phyloP scores from a whole-genome alignment of 2,888 invertebrate genomes.

The Polyploca ridens region DNA sequence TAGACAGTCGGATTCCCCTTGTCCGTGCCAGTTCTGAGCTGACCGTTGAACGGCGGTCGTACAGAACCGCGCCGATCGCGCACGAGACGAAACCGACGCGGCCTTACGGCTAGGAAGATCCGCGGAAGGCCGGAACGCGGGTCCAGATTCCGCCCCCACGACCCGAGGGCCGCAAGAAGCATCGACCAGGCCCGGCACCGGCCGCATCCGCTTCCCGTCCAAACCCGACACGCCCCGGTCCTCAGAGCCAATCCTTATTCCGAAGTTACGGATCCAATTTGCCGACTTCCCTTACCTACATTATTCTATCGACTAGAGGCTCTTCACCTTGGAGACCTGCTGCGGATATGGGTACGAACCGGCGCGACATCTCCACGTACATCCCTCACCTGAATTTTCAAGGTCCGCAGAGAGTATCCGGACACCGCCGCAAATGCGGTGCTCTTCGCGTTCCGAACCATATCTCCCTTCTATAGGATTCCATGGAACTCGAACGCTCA shows the following conservation, averaged over 20 bases:
- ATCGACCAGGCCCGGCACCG: too few relatives aligned
- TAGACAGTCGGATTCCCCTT: slow-evolving; percentile 87
- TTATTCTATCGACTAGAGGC: slow-evolving; percentile 87
- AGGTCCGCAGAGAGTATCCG: slow-evolving; percentile 60
- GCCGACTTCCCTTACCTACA: slow-evolving; percentile 88
- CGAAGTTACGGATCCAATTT: slow-evolving; percentile 87
- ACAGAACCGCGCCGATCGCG: slow-evolving; percentile 35
- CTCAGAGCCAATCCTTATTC: slow-evolving; percentile 90
- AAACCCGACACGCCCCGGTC: slow-evolving; percentile 85
- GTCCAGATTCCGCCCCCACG: too few relatives aligned
- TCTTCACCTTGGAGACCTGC: slow-evolving; percentile 90
- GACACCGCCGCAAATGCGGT: slow-evolving; percentile 53
- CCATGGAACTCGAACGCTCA: slow-evolving; percentile 78
- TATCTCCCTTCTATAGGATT: slow-evolving; percentile 81
- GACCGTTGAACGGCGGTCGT: slow-evolving; percentile 73
- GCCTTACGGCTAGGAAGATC: slow-evolving; percentile 40
- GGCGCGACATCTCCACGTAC: slow-evolving; percentile 61
- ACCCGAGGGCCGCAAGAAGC: too few relatives aligned
- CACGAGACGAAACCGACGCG: slow-evolving; percentile 34
- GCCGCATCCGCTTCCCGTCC: slow-evolving; percentile 53
- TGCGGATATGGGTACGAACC: slow-evolving; percentile 89
- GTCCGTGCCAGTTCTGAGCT: slow-evolving; percentile 87
- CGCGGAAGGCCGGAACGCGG: slow-evolving; percentile 29
- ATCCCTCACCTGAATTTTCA: slow-evolving; percentile 64
- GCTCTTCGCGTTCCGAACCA: slow-evolving; percentile 74